Evolutionary conservation across 2,888 invertebrate species (phyloP).

Genomic region (Ectemnius continuus): DNA sequence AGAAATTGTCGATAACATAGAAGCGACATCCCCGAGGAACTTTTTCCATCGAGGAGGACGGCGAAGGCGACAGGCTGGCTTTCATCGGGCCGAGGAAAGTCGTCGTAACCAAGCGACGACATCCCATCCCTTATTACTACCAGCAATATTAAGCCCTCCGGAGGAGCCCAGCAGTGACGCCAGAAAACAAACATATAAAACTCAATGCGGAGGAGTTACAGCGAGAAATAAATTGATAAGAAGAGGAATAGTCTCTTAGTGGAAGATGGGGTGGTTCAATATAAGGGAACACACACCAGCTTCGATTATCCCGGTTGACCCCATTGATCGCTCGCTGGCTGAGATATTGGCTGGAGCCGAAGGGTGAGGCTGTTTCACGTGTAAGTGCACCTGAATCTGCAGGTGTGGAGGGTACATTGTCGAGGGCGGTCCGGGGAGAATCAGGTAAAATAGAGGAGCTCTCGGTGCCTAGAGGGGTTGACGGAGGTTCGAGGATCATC

Average conservation of each 20-base stretch:
- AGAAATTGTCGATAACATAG: conserved; percentile 25
- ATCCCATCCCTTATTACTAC: background rate
- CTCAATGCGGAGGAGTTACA: background rate
- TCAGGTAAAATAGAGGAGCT: conserved; percentile 16
- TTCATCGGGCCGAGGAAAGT: background rate
- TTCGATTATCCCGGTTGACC: background rate
- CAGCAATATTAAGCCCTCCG: background rate
- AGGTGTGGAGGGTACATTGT: conserved; percentile 41
- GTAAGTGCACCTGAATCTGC: conserved; percentile 36
- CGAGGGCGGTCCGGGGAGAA: conserved; percentile 31
- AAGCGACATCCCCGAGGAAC: conserved; percentile 28
- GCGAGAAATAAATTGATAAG: conserved; percentile 3
- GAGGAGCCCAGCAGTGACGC: background rate
- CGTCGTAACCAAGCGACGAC: background rate
- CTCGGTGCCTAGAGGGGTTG: conserved; percentile 16
- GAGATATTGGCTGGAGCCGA: background rate
- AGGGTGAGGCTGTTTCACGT: conserved; percentile 13
- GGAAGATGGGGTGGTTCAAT: too few relatives aligned
- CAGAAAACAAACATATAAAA: background rate
- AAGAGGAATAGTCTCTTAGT: background rate
- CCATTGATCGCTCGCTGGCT: background rate
- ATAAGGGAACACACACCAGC: background rate
- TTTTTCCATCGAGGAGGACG: background rate
- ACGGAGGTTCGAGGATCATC: background rate
- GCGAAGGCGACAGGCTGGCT: background rate